phyloP scores from a whole-genome alignment of 2,797 vertebrate genomes.

The Hyperoplus lanceolatus region DNA sequence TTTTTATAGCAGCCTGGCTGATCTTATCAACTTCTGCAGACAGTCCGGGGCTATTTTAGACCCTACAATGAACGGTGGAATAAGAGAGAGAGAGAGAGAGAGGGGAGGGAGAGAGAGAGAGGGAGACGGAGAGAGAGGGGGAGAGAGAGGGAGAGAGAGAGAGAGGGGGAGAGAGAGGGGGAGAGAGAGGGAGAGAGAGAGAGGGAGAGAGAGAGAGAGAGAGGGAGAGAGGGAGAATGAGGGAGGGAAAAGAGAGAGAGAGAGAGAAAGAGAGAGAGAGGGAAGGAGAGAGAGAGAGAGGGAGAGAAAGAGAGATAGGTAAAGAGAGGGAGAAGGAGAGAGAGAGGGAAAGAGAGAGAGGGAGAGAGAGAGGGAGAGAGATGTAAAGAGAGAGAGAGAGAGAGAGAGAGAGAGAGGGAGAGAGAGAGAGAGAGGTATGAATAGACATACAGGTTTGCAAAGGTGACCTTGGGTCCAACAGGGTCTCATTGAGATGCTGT shows the following conservation, averaged over 20 bases:
- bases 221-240: too few relatives aligned
- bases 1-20: slow-evolving; percentile 33
- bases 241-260: too few relatives aligned
- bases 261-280: too few relatives aligned
- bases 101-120: not conserved
- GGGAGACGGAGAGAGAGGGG: too few relatives aligned
- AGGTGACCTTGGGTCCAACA: slow-evolving; percentile 10
- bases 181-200: too few relatives aligned
- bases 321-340: not conserved
- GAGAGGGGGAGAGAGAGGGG: too few relatives aligned
- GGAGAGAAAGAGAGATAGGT: not conserved
- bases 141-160: not conserved
- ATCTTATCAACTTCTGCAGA: slow-evolving; percentile 5
- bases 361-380: too few relatives aligned
- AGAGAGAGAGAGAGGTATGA: not conserved
- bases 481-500: slow-evolving; percentile 4
- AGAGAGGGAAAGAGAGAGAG: not conserved
- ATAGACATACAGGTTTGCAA: not conserved
- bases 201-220: too few relatives aligned
- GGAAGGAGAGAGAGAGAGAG: too few relatives aligned
- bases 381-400: not conserved
- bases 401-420: not conserved
- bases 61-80: not conserved
- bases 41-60: slow-evolving; percentile 14
- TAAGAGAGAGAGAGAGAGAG: not conserved